Base-by-base conservation (phyloP, 2,888 invertebrate genomes). In the Gisinianus flammeolus region DNA sequence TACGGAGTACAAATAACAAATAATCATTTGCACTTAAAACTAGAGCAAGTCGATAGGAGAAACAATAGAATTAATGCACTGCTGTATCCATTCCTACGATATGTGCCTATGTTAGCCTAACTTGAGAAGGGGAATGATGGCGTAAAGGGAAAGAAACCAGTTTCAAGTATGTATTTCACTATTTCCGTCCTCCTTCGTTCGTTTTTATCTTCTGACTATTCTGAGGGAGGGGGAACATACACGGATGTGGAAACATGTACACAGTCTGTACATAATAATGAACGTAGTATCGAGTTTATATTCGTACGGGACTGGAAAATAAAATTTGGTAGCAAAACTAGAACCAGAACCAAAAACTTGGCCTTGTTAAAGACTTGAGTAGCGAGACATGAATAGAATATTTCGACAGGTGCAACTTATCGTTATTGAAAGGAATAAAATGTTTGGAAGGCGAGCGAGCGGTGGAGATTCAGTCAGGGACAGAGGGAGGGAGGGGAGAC, bases 381-480 rank as follows among this genome's bases (percentile, higher is more conserved):
- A 8, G 5, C 8, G 44, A 4, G 62, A 62, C 62, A 12, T 62
- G 62, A 62, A 62, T 62, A 28, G 24, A 58, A 58, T 58, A 44
- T 58, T n/a, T 62, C 10, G 62, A 26, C 62, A 62, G 62, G 62
- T 62, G 62, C 62, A 62, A 62, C 26, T 62, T 62, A 62, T 26
- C 28, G 16, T 62, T 22, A 62, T 62, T 12, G 62, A 12, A 12
- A 26, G 28, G 62, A 62, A 62, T 62, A 62, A 28, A 62, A 62
- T 62, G 22, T n/a, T 10, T 54, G 54, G n/a, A n/a, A 54, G 4
- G 54, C 54, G 19, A 8, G 6, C 4, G 54, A 26, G 62, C 22
- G 58, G 44, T 2, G 6, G 19, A 62, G 28, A 62, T 26, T 24
- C 5, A 26, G 26, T 24, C 22, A 58, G 22, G 22, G 44, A 44